Evolutionary conservation across 64 coral and sea anemone genomes (phyloP), one percentile per base, ranked within the genome.

Genomic region (Catalaphyllia jardinei): DNA sequence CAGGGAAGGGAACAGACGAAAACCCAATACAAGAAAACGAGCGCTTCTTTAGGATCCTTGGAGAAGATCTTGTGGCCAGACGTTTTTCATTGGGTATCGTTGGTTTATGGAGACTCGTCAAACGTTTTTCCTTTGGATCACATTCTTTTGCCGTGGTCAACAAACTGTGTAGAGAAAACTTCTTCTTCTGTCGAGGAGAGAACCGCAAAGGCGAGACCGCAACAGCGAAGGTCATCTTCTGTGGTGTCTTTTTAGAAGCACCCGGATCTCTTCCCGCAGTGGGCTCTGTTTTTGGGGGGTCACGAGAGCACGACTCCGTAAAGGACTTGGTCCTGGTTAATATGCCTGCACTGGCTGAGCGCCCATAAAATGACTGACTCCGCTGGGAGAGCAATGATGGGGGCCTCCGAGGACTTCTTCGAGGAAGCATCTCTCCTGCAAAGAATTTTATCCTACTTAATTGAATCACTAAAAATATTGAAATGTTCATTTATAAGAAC

Each of bases 1-100:
- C 73, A 63, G 90, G 72, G 31, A 77, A 79, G 1, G 30, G 33
- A 49, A 89, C 74, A 52, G 80, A 86, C 18, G 84, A 62, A 76
- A 97, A 97, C 10, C 95, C 95, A 71, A 93, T 97, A 71, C 83
- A 97, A 60, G 95, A 97, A 46, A 96, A 96, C 0, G 95, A 93
- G 25, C 95, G 88, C 71, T 76, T 97, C 73, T 91, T 81, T 18
- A 97, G 57, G 1, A 97, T 55, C 65, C 95, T 93, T 12, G 95
- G 95, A 19, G 95, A 97, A 5, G 95, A 97, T 12, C 88, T 76
- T 18, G 87, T 77, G 16, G 39, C 67, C 27, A 13, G 27, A 57
- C 19, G 52, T 69, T 82, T 71, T 29, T 71, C 24, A 33, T 87
- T 87, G 15, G 91, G 75, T 59, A 74, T 91, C 5, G 50, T 87